Evolutionary conservation across 2,888 invertebrate species (phyloP), one percentile per base, ranked within the genome.

Genomic region (Cryptops parisi): DNA sequence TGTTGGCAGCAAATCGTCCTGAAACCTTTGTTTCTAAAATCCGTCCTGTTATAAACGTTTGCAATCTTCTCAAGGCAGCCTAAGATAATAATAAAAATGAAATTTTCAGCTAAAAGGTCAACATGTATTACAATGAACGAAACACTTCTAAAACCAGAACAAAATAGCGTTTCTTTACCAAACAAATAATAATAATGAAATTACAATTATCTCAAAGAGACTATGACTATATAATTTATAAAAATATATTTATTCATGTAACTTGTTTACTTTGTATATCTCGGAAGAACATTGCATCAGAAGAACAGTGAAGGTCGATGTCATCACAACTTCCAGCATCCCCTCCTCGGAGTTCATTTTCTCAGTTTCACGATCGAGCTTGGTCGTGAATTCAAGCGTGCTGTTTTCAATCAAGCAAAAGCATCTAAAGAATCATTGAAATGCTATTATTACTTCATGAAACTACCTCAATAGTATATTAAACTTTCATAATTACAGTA

Each of bases 11-110:
- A 65, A 86, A 77, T 64, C 80, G 80, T 0, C 89, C 90, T 0
- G 88, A 82, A 0, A 90, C 83, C 62, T 81, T 81, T 0, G 82
- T 81, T 67, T 91, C 91, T 60, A 86, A 78, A n/a, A 86, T 80
- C 25, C 80, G 78, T 51, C 78, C 78, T 0, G 78, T 79, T 0
- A 73, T 64, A 67, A 86, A 90, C 9, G 77, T 70, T 58, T 79
- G 79, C 27, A 91, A 74, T 66, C 86, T 86, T 59, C 79, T 76
- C 46, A 90, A 66, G 0, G 86, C 86, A 58, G 80, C 65, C 74
- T 76, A 63, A 51, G 68, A 66, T 44, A 47, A 40, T 53, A 58
- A 43, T 15, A 43, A 9, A 33, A 33, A 12, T 33, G 9, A 33
- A 12, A 33, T 12, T 33, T 12, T n/a, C n/a, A n/a, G n/a, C n/a